Evolutionary conservation across 2,888 invertebrate genomes (phyloP).

Genomic region (Leptogaster cylindrica): DNA sequence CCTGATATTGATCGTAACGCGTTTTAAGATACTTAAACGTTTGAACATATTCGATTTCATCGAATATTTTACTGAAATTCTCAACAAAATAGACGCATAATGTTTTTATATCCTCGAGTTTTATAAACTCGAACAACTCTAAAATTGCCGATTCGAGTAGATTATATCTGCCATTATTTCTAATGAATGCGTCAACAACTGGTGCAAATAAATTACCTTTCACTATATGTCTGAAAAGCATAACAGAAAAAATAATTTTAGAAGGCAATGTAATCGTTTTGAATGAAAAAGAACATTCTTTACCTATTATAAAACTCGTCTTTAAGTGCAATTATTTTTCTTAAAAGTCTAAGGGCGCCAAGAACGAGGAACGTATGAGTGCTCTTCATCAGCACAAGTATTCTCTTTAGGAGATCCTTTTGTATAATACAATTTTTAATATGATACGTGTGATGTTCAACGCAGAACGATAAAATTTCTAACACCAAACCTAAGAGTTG

Average conservation of each 20-base stretch:
- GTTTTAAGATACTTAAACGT: slow-evolving; percentile 92
- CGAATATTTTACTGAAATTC: slow-evolving; percentile 92
- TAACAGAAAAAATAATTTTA: background rate
- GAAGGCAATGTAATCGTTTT: background rate
- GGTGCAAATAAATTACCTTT: slow-evolving; percentile 94
- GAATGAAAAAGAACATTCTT: slow-evolving; percentile 28
- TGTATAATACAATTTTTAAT: slow-evolving; percentile 97
- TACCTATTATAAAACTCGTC: slow-evolving; percentile 94
- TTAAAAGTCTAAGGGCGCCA: slow-evolving; percentile 94
- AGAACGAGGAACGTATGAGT: slow-evolving; percentile 97
- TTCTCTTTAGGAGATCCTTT: slow-evolving; percentile 93
- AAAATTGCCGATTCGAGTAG: slow-evolving; percentile 97
- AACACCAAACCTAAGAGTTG: slow-evolving; percentile 93
- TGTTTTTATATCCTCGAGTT: slow-evolving; percentile 89
- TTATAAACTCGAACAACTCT: slow-evolving; percentile 99
- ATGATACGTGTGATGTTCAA: slow-evolving; percentile 98
- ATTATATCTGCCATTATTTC: slow-evolving; percentile 98
- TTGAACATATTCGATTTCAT: slow-evolving; percentile 96
- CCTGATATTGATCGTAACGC: slow-evolving; percentile 90
- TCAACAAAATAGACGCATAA: slow-evolving; percentile 94
- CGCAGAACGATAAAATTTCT: slow-evolving; percentile 96
- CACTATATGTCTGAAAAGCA: slow-evolving; percentile 77
- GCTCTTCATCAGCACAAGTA: slow-evolving; percentile 95
- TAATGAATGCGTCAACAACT: slow-evolving; percentile 93
- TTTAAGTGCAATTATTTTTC: slow-evolving; percentile 95